Percentiles rank a stretch among this genome's conserved stretches.
Conservation (phyloP, 2,888 invertebrate species). For the Chelonus formosanus region DNA sequence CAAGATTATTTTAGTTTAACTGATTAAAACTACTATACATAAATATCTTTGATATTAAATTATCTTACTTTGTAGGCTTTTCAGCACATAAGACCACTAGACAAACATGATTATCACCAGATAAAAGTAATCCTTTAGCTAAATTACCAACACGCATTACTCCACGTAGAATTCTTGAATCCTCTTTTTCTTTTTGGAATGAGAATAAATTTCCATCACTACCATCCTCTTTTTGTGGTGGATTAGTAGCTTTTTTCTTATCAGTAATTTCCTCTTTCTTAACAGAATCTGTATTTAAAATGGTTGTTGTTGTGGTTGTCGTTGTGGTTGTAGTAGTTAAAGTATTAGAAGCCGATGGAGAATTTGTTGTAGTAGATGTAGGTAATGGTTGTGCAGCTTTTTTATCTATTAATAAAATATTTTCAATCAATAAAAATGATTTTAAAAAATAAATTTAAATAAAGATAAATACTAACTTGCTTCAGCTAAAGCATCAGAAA, state of each 20-base stretch:
- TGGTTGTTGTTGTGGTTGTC: conserved; percentile 43
- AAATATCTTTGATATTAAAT: neutral
- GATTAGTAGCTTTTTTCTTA: conserved; percentile 65
- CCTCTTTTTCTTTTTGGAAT: conserved; percentile 75
- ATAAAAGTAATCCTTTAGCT: conserved; percentile 87
- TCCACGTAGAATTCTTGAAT: conserved; percentile 83
- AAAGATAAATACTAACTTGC: conserved; percentile 47
- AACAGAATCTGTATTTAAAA: conserved; percentile 55
- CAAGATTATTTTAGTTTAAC: neutral
- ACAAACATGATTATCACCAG: conserved; percentile 89
- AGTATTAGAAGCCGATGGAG: conserved; percentile 23
- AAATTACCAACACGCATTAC: conserved; percentile 96
- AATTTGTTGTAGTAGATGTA: neutral
- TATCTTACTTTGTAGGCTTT: conserved; percentile 79
- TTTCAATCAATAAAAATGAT: too few relatives aligned
- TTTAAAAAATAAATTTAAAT: neutral
- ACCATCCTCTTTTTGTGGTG: conserved; percentile 73
- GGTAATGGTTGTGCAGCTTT: conserved; percentile 28
- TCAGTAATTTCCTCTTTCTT: conserved; percentile 66
- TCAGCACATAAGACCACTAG: conserved; percentile 95
- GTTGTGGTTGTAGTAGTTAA: conserved; percentile 27
- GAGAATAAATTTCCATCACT: conserved; percentile 76
- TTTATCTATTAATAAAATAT: conserved; percentile 3
- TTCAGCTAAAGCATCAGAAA: conserved; percentile 86
- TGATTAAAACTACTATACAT: neutral